phyloP scores from a whole-genome alignment of 2,888 invertebrate genomes.

The Sinotaia quadrata region DNA sequence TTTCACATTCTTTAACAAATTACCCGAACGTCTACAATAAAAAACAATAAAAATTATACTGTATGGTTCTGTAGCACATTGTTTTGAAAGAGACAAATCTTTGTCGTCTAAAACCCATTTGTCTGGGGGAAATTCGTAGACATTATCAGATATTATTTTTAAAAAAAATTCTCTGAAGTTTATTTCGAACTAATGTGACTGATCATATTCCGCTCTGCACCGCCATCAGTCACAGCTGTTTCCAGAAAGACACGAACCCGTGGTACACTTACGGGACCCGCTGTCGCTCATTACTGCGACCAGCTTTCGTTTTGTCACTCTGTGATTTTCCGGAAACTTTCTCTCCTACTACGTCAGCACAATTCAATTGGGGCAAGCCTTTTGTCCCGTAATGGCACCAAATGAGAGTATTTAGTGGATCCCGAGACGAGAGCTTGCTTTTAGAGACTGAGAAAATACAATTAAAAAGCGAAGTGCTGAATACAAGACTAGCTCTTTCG shows the following conservation, averaged over 20 bases:
- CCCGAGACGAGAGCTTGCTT: not conserved
- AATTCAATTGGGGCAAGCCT: conserved; percentile 34
- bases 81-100: too few species aligned
- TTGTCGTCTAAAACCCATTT: too few species aligned
- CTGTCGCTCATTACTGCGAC: not conserved
- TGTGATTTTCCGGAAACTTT: not conserved
- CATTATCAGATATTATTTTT: too few species aligned
- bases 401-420: conserved; percentile 22
- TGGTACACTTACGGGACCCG: not conserved
- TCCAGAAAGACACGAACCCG: not conserved
- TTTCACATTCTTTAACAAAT: too few species aligned
- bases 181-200: too few species aligned
- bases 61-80: too few species aligned
- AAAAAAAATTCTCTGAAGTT: too few species aligned
- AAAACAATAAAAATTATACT: too few species aligned
- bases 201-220: too few species aligned
- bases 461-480: conserved; percentile 15
- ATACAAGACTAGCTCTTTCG: not conserved
- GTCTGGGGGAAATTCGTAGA: too few species aligned
- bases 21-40: too few species aligned
- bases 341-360: conserved; percentile 24
- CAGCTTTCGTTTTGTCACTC: not conserved
- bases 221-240: not conserved
- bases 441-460: conserved; percentile 12
- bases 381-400: conserved; percentile 15